Percentiles rank a stretch among this genome's conserved stretches.
These are phyloP conservation scores for Uropetala carovei DNA, from an alignment of 2,888 invertebrate species.

Conservation along the genomic window DNA sequence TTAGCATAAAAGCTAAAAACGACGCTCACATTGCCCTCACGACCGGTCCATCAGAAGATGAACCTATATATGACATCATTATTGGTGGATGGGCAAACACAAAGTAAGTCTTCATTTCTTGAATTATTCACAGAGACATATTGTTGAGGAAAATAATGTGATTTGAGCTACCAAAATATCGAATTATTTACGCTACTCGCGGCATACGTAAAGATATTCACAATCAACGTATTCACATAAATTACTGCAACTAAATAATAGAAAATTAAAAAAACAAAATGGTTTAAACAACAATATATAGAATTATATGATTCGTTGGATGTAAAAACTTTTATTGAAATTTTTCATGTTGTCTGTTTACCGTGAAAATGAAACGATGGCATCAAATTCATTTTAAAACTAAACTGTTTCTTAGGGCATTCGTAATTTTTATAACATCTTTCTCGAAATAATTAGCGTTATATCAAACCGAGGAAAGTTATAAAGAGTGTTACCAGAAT, in stretches of 20 bases:
- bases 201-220: too few relatives aligned
- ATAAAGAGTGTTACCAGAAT: background rate
- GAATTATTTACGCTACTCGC: background rate
- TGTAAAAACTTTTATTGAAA: too few relatives aligned
- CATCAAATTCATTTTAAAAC: background rate
- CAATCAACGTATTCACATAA: too few relatives aligned
- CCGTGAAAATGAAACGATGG: too few relatives aligned
- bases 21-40: conserved; percentile 92
- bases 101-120: background rate
- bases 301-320: too few relatives aligned
- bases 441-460: background rate
- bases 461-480: background rate
- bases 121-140: background rate
- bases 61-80: conserved; percentile 85
- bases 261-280: too few relatives aligned
- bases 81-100: conserved; percentile 35
- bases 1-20: conserved; percentile 86
- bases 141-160: background rate
- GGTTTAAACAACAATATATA: too few relatives aligned
- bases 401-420: background rate
- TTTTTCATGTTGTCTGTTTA: too few relatives aligned
- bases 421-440: background rate
- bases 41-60: conserved; percentile 81
- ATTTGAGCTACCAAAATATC: background rate
- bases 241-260: too few relatives aligned